phyloP scores from a whole-genome alignment of 2,797 vertebrate genomes.

The Malacoraja senta region DNA sequence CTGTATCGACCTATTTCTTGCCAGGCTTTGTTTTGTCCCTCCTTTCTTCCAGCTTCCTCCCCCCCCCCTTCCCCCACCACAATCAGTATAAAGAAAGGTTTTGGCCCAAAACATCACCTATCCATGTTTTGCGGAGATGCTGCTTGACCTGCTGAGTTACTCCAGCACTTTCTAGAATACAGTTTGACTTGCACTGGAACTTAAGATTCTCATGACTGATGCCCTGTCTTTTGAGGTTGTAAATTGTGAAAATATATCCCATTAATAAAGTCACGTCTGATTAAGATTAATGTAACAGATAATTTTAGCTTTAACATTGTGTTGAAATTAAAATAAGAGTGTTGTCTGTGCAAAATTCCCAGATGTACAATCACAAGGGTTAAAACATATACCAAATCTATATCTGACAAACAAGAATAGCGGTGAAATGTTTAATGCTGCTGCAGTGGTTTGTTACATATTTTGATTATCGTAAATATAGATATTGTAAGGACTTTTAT shows the following conservation, averaged over 20 bases:
- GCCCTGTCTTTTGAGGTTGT: background rate
- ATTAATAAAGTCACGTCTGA: background rate
- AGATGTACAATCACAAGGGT: background rate
- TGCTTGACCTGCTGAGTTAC: no score
- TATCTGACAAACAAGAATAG: background rate
- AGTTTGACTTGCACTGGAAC: background rate
- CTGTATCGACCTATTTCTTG: no score
- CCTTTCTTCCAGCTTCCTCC: no score
- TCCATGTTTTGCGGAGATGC: no score
- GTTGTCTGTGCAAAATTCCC: background rate
- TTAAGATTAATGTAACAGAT: background rate
- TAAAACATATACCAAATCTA: background rate
- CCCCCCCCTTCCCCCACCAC: no score
- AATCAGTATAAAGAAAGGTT: no score
- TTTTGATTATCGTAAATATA: background rate
- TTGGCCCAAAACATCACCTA: no score
- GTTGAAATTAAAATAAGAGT: background rate
- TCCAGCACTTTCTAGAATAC: no score
- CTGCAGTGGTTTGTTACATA: background rate
- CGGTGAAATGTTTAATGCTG: background rate
- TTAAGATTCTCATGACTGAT: background rate
- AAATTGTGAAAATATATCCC: background rate
- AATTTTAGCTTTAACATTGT: background rate
- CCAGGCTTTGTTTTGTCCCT: no score
- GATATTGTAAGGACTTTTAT: background rate